phyloP scores from a whole-genome alignment of 2,113 vertebrate genomes.

The Forbesichthys agassizii region DNA sequence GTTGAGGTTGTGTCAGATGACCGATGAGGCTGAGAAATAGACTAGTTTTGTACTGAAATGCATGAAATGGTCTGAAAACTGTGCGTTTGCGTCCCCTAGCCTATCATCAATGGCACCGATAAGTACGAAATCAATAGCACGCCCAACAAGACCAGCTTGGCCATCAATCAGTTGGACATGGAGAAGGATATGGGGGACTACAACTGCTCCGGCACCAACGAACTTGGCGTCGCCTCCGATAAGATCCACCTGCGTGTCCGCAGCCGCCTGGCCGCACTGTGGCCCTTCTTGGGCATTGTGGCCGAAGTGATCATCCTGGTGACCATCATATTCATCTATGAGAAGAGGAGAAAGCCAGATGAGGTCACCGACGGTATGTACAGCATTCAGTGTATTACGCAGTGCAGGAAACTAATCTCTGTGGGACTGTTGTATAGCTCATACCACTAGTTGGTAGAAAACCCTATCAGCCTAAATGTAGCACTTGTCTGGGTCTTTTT shows the following conservation, averaged over 20 bases:
- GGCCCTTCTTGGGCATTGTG: constrained; percentile 98
- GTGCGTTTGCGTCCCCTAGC: background rate
- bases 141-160: constrained; percentile 74
- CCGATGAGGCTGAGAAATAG: background rate
- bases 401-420: background rate
- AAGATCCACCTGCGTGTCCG: constrained; percentile 83
- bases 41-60: background rate
- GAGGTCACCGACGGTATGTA: constrained; percentile 88
- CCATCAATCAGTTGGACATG: constrained; percentile 73
- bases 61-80: background rate
- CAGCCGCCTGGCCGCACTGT: constrained; percentile 89
- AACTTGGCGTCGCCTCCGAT: background rate
- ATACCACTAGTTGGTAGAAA: too few species aligned
- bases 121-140: constrained; percentile 77
- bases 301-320: constrained; percentile 92
- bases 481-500: background rate
- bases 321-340: constrained; percentile 95
- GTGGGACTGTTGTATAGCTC: background rate
- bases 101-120: constrained; percentile 70
- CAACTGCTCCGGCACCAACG: constrained; percentile 74
- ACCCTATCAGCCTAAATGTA: too few species aligned
- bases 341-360: constrained; percentile 95
- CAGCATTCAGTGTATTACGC: background rate
- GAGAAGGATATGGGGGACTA: constrained; percentile 80
- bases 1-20: background rate